Evolutionary conservation across 2,888 invertebrate species (phyloP).

Genomic region (Cremastinae sp.): DNA sequence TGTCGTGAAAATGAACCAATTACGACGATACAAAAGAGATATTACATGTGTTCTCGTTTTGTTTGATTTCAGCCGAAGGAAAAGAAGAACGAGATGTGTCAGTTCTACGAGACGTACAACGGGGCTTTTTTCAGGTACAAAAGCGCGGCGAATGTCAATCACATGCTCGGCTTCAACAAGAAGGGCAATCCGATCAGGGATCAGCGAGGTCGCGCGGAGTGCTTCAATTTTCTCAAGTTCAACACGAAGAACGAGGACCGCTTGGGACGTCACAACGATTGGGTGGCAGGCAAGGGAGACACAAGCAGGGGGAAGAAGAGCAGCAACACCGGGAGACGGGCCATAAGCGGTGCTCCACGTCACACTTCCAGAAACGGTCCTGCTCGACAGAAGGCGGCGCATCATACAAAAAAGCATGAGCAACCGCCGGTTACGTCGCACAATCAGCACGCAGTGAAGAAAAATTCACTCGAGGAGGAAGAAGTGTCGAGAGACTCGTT

Average conservation of each 20-base stretch:
- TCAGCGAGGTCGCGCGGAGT: conserved; percentile 81
- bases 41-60: conserved; percentile 45
- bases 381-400: conserved; percentile 51
- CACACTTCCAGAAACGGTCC: conserved; percentile 59
- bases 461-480: conserved; percentile 62
- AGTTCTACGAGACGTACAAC: conserved; percentile 85
- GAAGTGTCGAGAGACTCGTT: conserved; percentile 60
- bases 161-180: conserved; percentile 85
- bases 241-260: conserved; percentile 83
- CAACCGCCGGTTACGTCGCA: conserved; percentile 48
- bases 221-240: conserved; percentile 85
- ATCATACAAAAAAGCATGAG: conserved; percentile 48
- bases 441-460: conserved; percentile 62
- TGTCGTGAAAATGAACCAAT: no score
- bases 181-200: conserved; percentile 82
- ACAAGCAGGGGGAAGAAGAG: conserved; percentile 67
- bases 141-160: conserved; percentile 83
- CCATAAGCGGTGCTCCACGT: conserved; percentile 79
- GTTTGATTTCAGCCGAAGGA: conserved; percentile 82
- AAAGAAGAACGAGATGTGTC: conserved; percentile 83
- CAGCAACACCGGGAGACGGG: conserved; percentile 80
- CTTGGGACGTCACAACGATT: conserved; percentile 84
- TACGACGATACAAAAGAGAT: no score
- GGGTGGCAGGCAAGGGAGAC: conserved; percentile 81
- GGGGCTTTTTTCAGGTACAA: conserved; percentile 85